A percentile compares a stretch with the other conserved stretches of the same genome.
Evolutionary conservation across 2,888 invertebrate species (phyloP).

Genomic region (Lobophora halterata): DNA sequence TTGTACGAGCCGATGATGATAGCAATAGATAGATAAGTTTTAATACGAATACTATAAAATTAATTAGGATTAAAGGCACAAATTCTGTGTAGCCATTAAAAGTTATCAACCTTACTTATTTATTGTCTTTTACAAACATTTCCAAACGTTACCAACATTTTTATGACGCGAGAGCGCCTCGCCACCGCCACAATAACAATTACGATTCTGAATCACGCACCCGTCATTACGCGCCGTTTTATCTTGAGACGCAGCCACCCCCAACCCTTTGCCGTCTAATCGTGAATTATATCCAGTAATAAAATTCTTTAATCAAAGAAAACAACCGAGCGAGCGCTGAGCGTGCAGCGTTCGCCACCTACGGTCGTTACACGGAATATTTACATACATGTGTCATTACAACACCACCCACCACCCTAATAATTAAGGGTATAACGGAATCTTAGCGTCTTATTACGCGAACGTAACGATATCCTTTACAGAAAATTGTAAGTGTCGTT

Average conservation of each 20-base stretch:
- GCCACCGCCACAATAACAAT: conserved; percentile 60
- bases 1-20: too few relatives aligned
- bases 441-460: conserved; percentile 81
- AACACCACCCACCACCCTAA: conserved; percentile 46
- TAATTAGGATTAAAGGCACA: too few relatives aligned
- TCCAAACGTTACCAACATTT: conserved; percentile 30
- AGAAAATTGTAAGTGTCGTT: conserved; percentile 79
- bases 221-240: conserved; percentile 73
- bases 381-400: conserved; percentile 81
- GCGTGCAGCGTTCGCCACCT: conserved; percentile 76
- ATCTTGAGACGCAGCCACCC: conserved; percentile 63
- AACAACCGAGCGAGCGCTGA: conserved; percentile 76
- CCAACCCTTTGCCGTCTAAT: conserved; percentile 77
- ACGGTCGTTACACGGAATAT: conserved; percentile 74
- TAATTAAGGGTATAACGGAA: conserved; percentile 81
- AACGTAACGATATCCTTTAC: conserved; percentile 78
- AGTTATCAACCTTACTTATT: too few relatives aligned
- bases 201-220: conserved; percentile 76
- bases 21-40: too few relatives aligned
- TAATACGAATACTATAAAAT: too few relatives aligned
- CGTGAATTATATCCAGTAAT: conserved; percentile 79
- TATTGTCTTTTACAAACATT: conserved; percentile 1
- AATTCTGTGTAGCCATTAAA: too few relatives aligned
- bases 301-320: conserved; percentile 82
- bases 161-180: conserved; percentile 35